Percentiles rank a stretch among this genome's conserved stretches.
phyloP scores from a whole-genome alignment of 2,888 invertebrate species.

The Meghimatium bilineatum region DNA sequence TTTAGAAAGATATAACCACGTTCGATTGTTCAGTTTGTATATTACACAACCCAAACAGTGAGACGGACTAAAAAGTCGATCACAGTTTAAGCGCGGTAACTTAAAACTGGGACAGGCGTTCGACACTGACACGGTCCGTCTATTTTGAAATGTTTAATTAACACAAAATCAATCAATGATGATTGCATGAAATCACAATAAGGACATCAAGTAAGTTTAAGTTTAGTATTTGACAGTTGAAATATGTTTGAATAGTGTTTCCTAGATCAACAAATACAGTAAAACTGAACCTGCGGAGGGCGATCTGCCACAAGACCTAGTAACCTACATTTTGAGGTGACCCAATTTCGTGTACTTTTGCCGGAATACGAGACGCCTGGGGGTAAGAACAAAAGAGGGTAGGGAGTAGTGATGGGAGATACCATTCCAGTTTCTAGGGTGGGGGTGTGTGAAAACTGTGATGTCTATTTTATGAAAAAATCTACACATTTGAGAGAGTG shows the following conservation, averaged over 20 bases:
- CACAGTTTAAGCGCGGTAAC: background rate
- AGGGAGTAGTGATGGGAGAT: background rate
- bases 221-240: background rate
- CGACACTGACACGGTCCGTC: background rate
- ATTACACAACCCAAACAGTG: background rate
- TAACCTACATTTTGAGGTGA: constrained; percentile 38
- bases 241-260: background rate
- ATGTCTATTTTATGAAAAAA: background rate
- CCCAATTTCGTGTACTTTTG: constrained; percentile 32
- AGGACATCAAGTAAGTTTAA: background rate
- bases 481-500: background rate
- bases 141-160: background rate
- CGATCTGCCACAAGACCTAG: constrained; percentile 41
- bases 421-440: background rate
- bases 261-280: constrained; percentile 5
- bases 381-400: constrained; percentile 20
- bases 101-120: background rate
- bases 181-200: no score
- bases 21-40: no score
- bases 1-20: no score
- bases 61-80: background rate
- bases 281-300: constrained; percentile 15
- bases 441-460: background rate
- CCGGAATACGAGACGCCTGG: constrained; percentile 13
- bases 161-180: background rate